phyloP scores from a whole-genome alignment of 1,140 invertebrate species.

The Varroa destructor region DNA sequence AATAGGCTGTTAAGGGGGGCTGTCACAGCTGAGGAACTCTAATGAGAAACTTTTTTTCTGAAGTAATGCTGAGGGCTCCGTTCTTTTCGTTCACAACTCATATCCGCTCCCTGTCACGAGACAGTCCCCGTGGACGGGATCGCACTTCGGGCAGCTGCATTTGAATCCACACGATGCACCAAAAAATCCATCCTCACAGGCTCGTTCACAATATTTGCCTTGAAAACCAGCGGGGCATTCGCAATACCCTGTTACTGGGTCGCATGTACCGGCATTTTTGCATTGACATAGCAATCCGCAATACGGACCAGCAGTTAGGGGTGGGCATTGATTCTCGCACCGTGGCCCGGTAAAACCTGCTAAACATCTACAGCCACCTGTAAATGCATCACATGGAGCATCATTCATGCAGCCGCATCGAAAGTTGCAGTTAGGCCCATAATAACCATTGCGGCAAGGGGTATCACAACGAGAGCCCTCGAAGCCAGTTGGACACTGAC shows the following conservation, averaged over 20 bases:
- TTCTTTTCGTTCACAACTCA: neutral
- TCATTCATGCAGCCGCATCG: slow-evolving; percentile 24
- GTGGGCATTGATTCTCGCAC: slow-evolving; percentile 22
- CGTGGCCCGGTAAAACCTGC: slow-evolving; percentile 29
- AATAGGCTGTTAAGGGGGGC: too few relatives aligned
- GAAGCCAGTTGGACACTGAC: slow-evolving; percentile 51
- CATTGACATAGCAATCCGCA: slow-evolving; percentile 73
- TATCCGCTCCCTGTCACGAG: neutral
- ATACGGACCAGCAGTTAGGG: slow-evolving; percentile 35
- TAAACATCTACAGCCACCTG: slow-evolving; percentile 30
- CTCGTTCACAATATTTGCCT: slow-evolving; percentile 18
- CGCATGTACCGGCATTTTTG: slow-evolving; percentile 75
- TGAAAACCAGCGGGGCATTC: slow-evolving; percentile 49
- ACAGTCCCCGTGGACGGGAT: slow-evolving; percentile 14
- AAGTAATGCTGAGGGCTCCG: too few relatives aligned
- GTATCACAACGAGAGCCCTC: slow-evolving; percentile 23
- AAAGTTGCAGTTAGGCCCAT: slow-evolving; percentile 12
- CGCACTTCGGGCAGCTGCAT: slow-evolving; percentile 9
- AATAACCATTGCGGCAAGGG: slow-evolving; percentile 7
- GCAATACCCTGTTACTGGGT: slow-evolving; percentile 59
- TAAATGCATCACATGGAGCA: slow-evolving; percentile 9
- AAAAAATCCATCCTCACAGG: slow-evolving; percentile 12
- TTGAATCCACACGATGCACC: slow-evolving; percentile 20
- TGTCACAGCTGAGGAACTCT: too few relatives aligned
- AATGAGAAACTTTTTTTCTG: too few relatives aligned